Base-by-base conservation (phyloP, 2,888 invertebrate species). In the Xestia ashworthii region DNA sequence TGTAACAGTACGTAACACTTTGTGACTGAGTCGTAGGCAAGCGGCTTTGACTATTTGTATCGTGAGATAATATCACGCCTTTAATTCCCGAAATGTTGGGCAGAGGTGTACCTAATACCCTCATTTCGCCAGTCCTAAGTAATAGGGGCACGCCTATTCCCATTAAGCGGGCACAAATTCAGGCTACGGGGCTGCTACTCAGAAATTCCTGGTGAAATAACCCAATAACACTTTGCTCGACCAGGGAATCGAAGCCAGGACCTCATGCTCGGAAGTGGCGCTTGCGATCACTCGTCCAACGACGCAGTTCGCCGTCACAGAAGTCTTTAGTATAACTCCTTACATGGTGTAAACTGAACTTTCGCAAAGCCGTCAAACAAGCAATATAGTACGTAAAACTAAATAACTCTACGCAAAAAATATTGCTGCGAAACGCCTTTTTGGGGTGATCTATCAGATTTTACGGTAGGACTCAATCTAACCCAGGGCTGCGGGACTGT, bases 1-100 rank as follows among this genome's bases (percentile, higher is more conserved):
- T 71, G 53, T 77, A 46, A 66, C 71, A 77, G 55, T 75, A 75
- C 50, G 53, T 71, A 41, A 44, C 62, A 64, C 16, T 77, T 62
- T 53, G 53, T 25, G 11, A 55, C 78, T 75, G 71, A 53, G 38
- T 58, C 76, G 71, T 64, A 48, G n/a, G 22, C 11, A 64, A 62
- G 66, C n/a, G 22, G 5, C 14, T 62, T 22, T 48, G n/a, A 68
- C 5, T 12, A 9, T 77, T 77, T 53, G 32, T 32, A 50, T n/a
- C 19, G 16, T 53, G n/a, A 22, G 46, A 58, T 25, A n/a, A 55
- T n/a, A 5, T 55, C 12, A 55, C 55, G n/a, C 11, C 1, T 55
- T 3, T n/a, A n/a, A 55, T 55, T 5, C 12, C 11, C n/a, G 55
- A 55, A 4, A 8, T 8, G 53, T 55, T 55, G n/a, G 22, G 5